Evolutionary conservation across 2,888 invertebrate species (phyloP).

Genomic region (Proisotoma minuta): DNA sequence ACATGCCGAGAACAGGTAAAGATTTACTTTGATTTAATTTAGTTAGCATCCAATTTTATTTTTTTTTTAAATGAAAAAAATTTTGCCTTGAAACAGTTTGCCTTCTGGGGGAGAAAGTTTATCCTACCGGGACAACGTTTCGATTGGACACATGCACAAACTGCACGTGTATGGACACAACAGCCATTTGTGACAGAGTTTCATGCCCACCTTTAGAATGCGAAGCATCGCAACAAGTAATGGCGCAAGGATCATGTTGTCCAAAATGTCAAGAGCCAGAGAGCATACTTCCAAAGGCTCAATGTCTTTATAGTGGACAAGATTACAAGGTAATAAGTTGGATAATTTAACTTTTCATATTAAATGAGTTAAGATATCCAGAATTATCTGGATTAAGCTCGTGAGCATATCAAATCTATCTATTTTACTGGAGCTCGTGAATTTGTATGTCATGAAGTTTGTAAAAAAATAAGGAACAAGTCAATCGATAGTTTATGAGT

Average conservation of each 20-base stretch:
- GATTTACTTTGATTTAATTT: too few relatives aligned
- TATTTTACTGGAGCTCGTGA: too few relatives aligned
- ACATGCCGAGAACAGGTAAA: slow-evolving; percentile 55
- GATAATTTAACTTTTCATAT: too few relatives aligned
- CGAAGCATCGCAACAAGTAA: slow-evolving; percentile 60
- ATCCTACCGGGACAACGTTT: slow-evolving; percentile 62
- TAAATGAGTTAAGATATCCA: too few relatives aligned
- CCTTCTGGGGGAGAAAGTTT: slow-evolving; percentile 65
- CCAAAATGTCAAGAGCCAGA: slow-evolving; percentile 45
- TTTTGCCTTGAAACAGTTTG: too few relatives aligned
- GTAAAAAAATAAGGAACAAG: neutral
- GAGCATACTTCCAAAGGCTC: slow-evolving; percentile 37
- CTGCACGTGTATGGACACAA: slow-evolving; percentile 76
- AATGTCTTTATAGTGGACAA: slow-evolving; percentile 39
- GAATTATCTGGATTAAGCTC: too few relatives aligned
- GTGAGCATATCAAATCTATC: too few relatives aligned
- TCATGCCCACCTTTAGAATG: slow-evolving; percentile 91
- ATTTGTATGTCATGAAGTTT: too few relatives aligned
- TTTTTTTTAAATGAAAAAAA: too few relatives aligned
- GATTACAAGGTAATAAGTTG: slow-evolving; percentile 47
- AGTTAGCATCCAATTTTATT: too few relatives aligned
- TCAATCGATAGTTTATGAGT: neutral
- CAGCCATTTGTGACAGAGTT: slow-evolving; percentile 70
- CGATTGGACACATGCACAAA: slow-evolving; percentile 64
- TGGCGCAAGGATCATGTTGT: slow-evolving; percentile 46